Percentiles rank a stretch among this genome's conserved stretches.
Conservation (phyloP, 1,140 invertebrate species). For the Drosophila bocki region DNA sequence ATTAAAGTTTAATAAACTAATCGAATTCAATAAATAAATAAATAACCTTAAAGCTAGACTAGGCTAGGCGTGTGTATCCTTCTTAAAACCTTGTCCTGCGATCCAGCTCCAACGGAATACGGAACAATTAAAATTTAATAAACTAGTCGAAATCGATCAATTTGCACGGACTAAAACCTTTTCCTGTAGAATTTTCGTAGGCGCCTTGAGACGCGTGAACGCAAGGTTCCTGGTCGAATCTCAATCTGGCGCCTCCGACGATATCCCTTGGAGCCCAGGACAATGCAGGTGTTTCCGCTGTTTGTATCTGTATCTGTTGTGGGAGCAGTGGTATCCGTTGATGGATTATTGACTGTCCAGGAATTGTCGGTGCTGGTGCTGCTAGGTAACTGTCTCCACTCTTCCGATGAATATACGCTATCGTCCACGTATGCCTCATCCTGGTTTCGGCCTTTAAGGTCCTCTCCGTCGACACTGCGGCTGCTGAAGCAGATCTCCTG, state of each 20-base stretch:
- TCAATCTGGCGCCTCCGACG: constrained; percentile 23
- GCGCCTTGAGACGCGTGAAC: background rate
- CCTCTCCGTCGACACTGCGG: constrained; percentile 46
- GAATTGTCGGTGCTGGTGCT: background rate
- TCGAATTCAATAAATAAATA: constrained; percentile 45
- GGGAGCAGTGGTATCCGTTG: background rate
- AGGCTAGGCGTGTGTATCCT: background rate
- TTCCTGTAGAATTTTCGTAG: constrained; percentile 9
- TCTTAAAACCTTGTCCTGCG: constrained; percentile 19
- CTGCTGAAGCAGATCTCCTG: constrained; percentile 71
- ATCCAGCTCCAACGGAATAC: constrained; percentile 1
- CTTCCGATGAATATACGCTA: background rate
- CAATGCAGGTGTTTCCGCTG: constrained; percentile 55
- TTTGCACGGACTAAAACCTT: constrained; percentile 20
- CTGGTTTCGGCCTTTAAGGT: constrained; percentile 10
- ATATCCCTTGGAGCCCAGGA: constrained; percentile 36
- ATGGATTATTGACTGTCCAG: background rate
- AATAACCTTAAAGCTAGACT: constrained; percentile 18
- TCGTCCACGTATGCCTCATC: background rate
- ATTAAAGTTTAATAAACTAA: constrained; percentile 49
- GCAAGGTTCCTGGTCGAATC: constrained; percentile 1
- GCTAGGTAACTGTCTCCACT: constrained; percentile 17
- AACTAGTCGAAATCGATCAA: constrained; percentile 51
- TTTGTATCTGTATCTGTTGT: background rate
- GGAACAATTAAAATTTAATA: constrained; percentile 59